Evolutionary conservation across 2,797 vertebrate genomes (phyloP), one percentile per base, ranked within the genome.

Genomic region (Champsocephalus esox): DNA sequence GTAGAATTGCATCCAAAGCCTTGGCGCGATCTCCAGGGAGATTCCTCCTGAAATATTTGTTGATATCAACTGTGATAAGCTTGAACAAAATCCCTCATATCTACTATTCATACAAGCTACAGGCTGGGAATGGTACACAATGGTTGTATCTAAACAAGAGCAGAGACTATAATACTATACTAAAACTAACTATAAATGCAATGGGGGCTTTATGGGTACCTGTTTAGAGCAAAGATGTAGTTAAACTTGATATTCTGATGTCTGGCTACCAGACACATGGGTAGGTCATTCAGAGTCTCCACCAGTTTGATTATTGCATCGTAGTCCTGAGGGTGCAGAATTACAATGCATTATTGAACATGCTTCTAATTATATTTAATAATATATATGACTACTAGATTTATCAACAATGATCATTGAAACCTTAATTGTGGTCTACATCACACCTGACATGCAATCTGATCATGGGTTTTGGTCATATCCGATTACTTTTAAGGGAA

Each of bases 161-260:
- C 56, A 1, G 5, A 41, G n/a, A 59, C 4, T 28, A 28, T 28
- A 28, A 28, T 28, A 28, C 28, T 28, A 28, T 28, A 28, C 28
- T 21, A 17, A 60, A 66, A 38, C 2, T 57, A 54, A 59, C 75
- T 12, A 2, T 34, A 13, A 21, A 49, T 38, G 44, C 44, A 65
- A 9, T 2, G 9, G n/a, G 32, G 34, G 4, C 1, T 3, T 5
- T 6, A 9, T 2, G 5, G 2, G 56, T 89, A 98, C 97, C 95
- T 96, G 92, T 96, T 97, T n/a, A 98, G 91, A 70, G 97, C 97
- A 73, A 98, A 98, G 68, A 97, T 96, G 68, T 97, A 98, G 70
- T 98, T 96, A 92, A 98, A 98, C 87, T 96, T 93, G 88, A 98
- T 93, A 46, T 96, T 97, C 88, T 95, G 96, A 77, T 98, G 97